phyloP scores from a whole-genome alignment of 2,797 vertebrate genomes.

The Amazonetta brasiliensis region DNA sequence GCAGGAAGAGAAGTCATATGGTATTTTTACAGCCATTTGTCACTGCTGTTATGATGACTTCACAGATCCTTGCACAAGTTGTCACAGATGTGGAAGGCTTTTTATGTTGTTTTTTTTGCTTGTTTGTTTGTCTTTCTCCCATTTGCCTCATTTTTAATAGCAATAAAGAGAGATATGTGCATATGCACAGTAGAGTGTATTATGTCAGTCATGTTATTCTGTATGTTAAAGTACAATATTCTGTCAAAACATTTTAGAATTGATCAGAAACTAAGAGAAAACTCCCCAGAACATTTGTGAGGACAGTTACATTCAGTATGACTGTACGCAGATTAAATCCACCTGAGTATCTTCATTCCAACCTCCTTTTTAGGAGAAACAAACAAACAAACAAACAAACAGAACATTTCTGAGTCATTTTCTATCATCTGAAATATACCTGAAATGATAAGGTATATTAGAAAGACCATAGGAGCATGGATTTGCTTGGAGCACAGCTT shows the following conservation, averaged over 20 bases:
- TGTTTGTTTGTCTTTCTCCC: no score
- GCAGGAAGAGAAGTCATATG: conserved; percentile 71
- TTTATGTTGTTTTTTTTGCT: not conserved
- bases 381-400: not conserved
- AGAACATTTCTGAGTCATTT: not conserved
- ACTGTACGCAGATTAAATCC: not conserved
- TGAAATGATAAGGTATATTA: not conserved
- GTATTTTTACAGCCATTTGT: conserved; percentile 79
- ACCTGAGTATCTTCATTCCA: not conserved
- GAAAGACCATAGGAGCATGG: not conserved
- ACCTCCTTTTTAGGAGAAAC: not conserved
- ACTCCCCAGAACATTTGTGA: not conserved
- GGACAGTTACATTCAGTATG: not conserved
- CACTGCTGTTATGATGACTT: conserved; percentile 64
- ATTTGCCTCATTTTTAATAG: not conserved
- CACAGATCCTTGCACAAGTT: conserved; percentile 61
- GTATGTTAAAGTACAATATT: not conserved
- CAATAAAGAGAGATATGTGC: not conserved
- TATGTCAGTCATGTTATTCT: not conserved
- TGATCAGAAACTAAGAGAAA: not conserved
- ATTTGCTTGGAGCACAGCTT: not conserved
- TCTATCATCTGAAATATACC: not conserved
- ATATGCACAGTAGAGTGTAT: not conserved
- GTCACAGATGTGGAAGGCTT: conserved; percentile 35
- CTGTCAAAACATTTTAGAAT: not conserved